A percentile compares a stretch with the other conserved stretches of the same genome.
Evolutionary conservation across 2,888 invertebrate genomes (phyloP).

Genomic region (Hypomecis punctinalis): DNA sequence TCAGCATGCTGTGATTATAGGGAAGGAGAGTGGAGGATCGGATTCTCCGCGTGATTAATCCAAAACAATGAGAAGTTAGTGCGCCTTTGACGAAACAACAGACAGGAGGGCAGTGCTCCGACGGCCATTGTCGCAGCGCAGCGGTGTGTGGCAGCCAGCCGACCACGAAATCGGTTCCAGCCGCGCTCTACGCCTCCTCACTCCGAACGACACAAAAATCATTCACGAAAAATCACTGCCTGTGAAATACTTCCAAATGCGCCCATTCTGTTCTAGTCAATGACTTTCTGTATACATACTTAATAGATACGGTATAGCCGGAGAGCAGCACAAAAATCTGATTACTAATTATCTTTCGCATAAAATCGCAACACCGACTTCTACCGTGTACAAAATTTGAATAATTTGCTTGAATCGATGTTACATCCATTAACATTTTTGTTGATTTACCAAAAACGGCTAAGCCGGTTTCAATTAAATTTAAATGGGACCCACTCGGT

Average conservation of each 20-base stretch:
- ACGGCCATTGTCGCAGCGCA: constrained; percentile 74
- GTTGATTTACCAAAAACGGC: too few species aligned
- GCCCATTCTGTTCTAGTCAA: constrained; percentile 11
- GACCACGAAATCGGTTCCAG: constrained; percentile 81
- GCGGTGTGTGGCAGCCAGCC: constrained; percentile 76
- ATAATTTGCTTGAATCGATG: too few species aligned
- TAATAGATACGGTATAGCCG: too few species aligned
- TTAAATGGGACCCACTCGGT: too few species aligned
- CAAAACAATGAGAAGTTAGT: constrained; percentile 68
- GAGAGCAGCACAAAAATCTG: too few species aligned
- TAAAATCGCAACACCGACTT: too few species aligned
- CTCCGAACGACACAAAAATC: constrained; percentile 45
- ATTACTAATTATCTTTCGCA: too few species aligned
- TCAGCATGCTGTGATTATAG: constrained; percentile 11
- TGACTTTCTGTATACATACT: too few species aligned
- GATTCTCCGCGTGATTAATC: constrained; percentile 66
- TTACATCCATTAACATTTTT: too few species aligned
- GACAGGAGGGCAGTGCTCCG: constrained; percentile 70
- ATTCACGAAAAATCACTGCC: constrained; percentile 44
- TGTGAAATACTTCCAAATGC: constrained; percentile 39
- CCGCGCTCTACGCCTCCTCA: constrained; percentile 51
- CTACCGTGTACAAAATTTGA: too few species aligned
- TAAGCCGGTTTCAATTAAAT: too few species aligned
- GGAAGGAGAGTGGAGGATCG: constrained; percentile 50
- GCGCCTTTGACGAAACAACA: constrained; percentile 52